Base-by-base conservation (phyloP, 92 coral and sea anemone genomes). In the Blastomussa wellsi region DNA sequence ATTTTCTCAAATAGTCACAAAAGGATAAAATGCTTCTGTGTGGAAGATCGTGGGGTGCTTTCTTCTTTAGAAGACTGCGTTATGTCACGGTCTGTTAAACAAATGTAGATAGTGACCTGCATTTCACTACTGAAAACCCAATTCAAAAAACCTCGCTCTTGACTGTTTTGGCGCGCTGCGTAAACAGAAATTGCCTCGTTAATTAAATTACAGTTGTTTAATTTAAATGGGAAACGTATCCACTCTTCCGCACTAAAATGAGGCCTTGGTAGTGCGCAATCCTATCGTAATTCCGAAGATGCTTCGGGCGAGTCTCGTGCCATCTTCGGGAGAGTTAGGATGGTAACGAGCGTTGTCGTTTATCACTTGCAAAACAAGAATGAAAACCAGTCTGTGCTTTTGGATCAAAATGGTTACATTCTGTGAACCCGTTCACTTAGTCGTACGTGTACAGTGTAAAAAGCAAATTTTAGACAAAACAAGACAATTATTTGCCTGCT, bases 361-460 rank as follows among this genome's bases (percentile, higher is more conserved):
- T 55, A 22, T 19, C 19, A 22, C 64, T 55, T 28, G 64, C n/a
- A n/a, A 62, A 14, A 28, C 68, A 11, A 62, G 16, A 62, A 26
- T 29, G 16, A 26, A 8, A 10, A 0, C 28, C 26, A 6, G n/a
- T 14, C n/a, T 1, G 3, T 33, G 8, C 37, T 68, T 70, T 70
- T 70, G 44, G 47, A 38, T 70, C 48, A 26, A 70, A 69, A 70
- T 70, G 41, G 12, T 36, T 38, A 33, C 22, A 29, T 38, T 29
- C 41, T 7, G 19, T 76, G 62, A 49, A 33, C 44, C 31, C 4
- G 42, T 47, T 52, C 41, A 41, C 28, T 36, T 55, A 7, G 52
- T 9, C 64, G 53, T 62, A 62, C 82, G 82, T 59, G 82, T 53
- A 59, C 72, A 26, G 12, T 38, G 65, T 77, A 52, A 53, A 77